Evolutionary conservation across 2,113 vertebrate species (phyloP).

Genomic region (Nothobranchius kuhntae): DNA sequence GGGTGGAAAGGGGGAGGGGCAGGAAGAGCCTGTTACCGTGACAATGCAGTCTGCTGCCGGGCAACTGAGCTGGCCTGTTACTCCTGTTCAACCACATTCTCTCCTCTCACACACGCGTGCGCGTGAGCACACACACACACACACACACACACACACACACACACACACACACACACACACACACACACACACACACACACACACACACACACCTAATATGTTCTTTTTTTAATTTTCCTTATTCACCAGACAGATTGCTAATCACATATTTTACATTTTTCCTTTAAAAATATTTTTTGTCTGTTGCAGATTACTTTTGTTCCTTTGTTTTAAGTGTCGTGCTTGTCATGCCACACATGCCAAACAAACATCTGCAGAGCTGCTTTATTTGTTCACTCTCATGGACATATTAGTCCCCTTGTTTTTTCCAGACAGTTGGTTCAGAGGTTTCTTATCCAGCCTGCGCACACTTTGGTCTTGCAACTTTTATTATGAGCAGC

Average conservation of each 20-base stretch:
- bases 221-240: not conserved
- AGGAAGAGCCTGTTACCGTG: slow-evolving; percentile 73
- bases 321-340: not conserved
- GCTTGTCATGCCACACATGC: slow-evolving; percentile 15
- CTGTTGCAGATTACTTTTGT: not conserved
- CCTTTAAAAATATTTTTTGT: not conserved
- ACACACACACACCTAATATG: not conserved
- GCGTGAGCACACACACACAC: not conserved
- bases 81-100: slow-evolving; percentile 69
- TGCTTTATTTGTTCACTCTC: slow-evolving; percentile 13
- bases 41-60: slow-evolving; percentile 69
- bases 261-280: slow-evolving; percentile 18
- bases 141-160: not conserved
- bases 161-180: not conserved
- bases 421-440: not conserved
- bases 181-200: not conserved
- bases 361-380: not conserved
- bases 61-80: slow-evolving; percentile 69
- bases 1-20: slow-evolving; percentile 52
- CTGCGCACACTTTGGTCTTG: not conserved
- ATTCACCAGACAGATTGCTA: slow-evolving; percentile 2
- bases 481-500: not conserved
- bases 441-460: no score
- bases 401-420: not conserved
- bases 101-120: not conserved